phyloP scores from a whole-genome alignment of 2,888 invertebrate genomes.

The Cyrtodaria siliqua region DNA sequence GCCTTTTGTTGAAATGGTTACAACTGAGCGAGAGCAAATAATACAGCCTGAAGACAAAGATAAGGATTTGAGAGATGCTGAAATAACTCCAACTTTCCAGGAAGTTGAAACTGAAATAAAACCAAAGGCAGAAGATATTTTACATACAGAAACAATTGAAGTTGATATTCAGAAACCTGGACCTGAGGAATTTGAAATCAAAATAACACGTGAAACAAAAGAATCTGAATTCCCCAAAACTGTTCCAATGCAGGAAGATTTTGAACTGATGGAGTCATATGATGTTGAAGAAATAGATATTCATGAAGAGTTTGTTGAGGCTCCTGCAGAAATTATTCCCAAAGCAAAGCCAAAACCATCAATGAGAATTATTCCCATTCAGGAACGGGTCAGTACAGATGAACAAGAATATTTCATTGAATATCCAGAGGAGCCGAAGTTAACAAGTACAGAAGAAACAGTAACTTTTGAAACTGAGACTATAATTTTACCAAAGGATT shows the following conservation, averaged over 20 bases:
- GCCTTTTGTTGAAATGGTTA: neutral
- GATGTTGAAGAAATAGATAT: conserved; percentile 46
- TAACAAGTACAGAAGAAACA: neutral
- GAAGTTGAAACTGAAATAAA: conserved; percentile 20
- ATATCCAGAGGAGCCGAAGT: conserved; percentile 39
- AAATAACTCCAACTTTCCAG: neutral
- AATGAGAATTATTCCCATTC: conserved; percentile 36
- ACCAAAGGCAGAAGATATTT: conserved; percentile 14
- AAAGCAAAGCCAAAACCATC: conserved; percentile 8
- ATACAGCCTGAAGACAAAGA: conserved; percentile 4
- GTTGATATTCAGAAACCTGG: conserved; percentile 5
- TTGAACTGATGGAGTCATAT: neutral
- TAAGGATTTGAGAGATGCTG: neutral
- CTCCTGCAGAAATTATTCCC: conserved; percentile 18
- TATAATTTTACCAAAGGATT: conserved; percentile 20
- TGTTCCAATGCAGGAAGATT: no score
- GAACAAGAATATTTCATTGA: conserved; percentile 56
- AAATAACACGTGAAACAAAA: neutral
- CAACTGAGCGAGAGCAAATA: neutral
- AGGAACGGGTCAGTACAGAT: conserved; percentile 36
- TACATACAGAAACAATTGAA: conserved; percentile 2
- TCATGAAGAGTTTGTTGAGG: conserved; percentile 22
- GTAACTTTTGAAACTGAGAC: conserved; percentile 12
- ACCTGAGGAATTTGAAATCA: neutral
- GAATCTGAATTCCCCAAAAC: neutral